Conservation (phyloP, 2,113 vertebrate species). For the Thunnus thynnus region DNA sequence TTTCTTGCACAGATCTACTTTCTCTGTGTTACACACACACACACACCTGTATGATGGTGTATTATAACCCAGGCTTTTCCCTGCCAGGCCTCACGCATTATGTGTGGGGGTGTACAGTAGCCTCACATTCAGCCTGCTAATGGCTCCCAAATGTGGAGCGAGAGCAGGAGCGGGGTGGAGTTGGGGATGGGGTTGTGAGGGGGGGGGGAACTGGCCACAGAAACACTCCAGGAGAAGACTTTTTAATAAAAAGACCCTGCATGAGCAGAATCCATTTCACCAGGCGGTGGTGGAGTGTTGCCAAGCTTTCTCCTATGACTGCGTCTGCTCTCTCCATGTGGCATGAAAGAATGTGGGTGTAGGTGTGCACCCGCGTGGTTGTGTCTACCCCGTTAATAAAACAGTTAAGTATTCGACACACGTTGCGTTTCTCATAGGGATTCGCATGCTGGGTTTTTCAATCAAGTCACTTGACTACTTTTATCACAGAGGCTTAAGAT, state of each 20-base stretch:
- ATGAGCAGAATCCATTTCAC: conserved; percentile 79
- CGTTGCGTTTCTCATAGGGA: conserved; percentile 57
- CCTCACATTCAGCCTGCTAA: conserved; percentile 79
- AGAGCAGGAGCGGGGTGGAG: conserved; percentile 59
- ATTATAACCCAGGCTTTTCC: conserved; percentile 54
- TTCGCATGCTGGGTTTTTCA: conserved; percentile 75
- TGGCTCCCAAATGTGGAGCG: conserved; percentile 84
- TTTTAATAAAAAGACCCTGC: conserved; percentile 85
- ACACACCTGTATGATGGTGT: conserved; percentile 63
- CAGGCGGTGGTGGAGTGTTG: conserved; percentile 61
- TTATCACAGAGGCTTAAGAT: conserved; percentile 70
- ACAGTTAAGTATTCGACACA: conserved; percentile 61
- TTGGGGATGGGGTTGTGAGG: conserved; percentile 4
- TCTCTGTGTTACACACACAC: conserved; percentile 16
- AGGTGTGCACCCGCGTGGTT: conserved; percentile 27
- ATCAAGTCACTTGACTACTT: conserved; percentile 61
- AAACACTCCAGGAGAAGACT: conserved; percentile 71
- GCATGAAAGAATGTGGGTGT: conserved; percentile 71
- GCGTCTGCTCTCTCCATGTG: conserved; percentile 64
- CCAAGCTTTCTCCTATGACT: conserved; percentile 67
- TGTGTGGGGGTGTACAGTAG: conserved; percentile 84
- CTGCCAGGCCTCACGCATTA: conserved; percentile 73
- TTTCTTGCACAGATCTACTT: conserved; percentile 28
- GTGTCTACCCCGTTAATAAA: conserved; percentile 61
- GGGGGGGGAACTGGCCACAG: conserved; percentile 48